Conservation (phyloP, 2,797 vertebrate genomes). For the Helarctos malayanus region DNA sequence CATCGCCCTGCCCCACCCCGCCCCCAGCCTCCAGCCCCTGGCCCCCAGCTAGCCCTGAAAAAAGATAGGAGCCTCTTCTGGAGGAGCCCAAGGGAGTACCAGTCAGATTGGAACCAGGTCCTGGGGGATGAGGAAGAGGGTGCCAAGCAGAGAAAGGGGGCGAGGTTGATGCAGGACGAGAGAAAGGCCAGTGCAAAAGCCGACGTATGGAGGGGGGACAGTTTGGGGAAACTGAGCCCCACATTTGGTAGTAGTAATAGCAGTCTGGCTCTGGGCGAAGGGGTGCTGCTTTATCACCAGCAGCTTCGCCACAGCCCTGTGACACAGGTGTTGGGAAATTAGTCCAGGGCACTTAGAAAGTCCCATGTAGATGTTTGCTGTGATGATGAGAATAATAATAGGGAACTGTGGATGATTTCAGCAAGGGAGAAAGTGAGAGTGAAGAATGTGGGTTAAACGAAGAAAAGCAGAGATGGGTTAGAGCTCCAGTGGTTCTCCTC, state of each 20-base stretch:
- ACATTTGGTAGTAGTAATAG: accelerated
- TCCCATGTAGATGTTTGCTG: not conserved
- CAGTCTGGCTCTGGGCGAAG: not conserved
- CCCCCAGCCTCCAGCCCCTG: too few relatives aligned
- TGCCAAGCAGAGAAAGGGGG: not conserved
- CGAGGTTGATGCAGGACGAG: accelerated
- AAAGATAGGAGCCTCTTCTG: not conserved
- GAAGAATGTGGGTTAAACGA: not conserved
- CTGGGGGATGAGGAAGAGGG: not conserved
- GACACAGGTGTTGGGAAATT: not conserved
- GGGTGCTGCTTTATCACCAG: too few relatives aligned
- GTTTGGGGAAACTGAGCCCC: not conserved
- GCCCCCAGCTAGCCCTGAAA: not conserved
- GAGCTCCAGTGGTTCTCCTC: not conserved
- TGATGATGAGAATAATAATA: not conserved
- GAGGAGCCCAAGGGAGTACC: not conserved
- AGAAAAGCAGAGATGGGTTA: not conserved
- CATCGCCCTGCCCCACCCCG: accelerated
- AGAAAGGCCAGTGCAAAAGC: not conserved
- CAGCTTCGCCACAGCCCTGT: not conserved
- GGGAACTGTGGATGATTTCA: not conserved
- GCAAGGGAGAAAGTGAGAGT: not conserved
- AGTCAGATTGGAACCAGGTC: not conserved
- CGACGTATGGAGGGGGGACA: accelerated
- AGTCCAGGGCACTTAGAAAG: not conserved